A percentile compares a stretch with the other conserved stretches of the same genome.
phyloP scores from a whole-genome alignment of 2,888 invertebrate species.

The Parnassius glacialis region DNA sequence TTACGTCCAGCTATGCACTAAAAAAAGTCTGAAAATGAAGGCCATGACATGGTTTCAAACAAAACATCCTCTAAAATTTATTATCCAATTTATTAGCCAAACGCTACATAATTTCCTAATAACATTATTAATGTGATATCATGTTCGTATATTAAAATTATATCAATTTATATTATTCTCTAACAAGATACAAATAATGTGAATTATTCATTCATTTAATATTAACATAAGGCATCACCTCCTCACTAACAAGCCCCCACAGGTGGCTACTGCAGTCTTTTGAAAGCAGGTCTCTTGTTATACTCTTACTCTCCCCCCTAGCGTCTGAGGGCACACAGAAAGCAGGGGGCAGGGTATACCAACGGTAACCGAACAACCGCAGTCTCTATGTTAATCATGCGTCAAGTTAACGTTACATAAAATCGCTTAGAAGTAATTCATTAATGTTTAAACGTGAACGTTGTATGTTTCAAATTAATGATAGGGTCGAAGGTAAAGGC shows the following conservation, averaged over 20 bases:
- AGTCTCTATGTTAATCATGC: constrained; percentile 37
- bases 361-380: constrained; percentile 2
- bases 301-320: constrained; percentile 12
- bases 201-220: constrained; percentile 36
- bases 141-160: constrained; percentile 15
- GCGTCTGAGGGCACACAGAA: background rate
- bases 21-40: no score
- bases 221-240: constrained; percentile 39
- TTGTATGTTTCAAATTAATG: constrained; percentile 58
- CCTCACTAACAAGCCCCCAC: constrained; percentile 53
- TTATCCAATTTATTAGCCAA: no score
- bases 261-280: constrained; percentile 35
- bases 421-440: constrained; percentile 52
- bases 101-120: background rate
- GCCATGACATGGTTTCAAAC: no score
- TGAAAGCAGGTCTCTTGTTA: constrained; percentile 8
- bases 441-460: constrained; percentile 54
- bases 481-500: constrained; percentile 73
- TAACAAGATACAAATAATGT: constrained; percentile 27
- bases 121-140: constrained; percentile 23
- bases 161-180: constrained; percentile 13
- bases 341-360: constrained; percentile 13
- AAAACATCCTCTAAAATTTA: no score
- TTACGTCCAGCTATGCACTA: no score
- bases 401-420: constrained; percentile 44